Evolutionary conservation across 2,797 vertebrate genomes (phyloP).

Genomic region (Phoeniculus purpureus): DNA sequence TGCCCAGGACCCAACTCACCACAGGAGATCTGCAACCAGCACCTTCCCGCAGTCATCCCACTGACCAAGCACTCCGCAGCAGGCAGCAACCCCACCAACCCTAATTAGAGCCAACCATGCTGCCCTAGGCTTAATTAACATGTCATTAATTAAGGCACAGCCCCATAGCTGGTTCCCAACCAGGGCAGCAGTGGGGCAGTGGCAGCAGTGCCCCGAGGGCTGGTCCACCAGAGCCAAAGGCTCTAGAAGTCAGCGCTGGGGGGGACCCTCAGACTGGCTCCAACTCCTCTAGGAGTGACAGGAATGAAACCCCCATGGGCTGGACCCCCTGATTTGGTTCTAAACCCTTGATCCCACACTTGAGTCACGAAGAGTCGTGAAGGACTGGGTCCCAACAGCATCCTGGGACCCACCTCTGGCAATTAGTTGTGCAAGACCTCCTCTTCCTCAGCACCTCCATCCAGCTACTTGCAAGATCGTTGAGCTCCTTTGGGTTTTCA

Average conservation of each 20-base stretch:
- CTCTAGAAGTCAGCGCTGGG: background rate
- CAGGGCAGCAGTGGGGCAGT: background rate
- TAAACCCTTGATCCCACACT: accelerated
- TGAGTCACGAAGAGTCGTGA: accelerated
- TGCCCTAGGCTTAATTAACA: background rate
- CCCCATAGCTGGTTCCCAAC: background rate
- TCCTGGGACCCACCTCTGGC: accelerated
- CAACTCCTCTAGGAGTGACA: accelerated
- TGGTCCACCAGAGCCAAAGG: background rate
- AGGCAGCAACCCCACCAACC: background rate
- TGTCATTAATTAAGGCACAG: background rate
- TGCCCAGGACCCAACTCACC: background rate
- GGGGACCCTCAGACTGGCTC: background rate
- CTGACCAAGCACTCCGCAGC: background rate
- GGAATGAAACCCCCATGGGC: accelerated
- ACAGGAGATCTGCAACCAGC: background rate
- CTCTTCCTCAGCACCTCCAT: background rate
- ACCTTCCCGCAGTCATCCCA: background rate
- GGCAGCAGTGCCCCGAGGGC: background rate
- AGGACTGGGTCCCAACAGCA: background rate
- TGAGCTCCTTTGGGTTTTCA: constrained; percentile 14
- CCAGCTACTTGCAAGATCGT: background rate
- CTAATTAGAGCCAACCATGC: background rate
- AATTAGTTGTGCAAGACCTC: background rate
- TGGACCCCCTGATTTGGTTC: accelerated